phyloP scores from a whole-genome alignment of 1,140 invertebrate species.

The Plectus sambesii region DNA sequence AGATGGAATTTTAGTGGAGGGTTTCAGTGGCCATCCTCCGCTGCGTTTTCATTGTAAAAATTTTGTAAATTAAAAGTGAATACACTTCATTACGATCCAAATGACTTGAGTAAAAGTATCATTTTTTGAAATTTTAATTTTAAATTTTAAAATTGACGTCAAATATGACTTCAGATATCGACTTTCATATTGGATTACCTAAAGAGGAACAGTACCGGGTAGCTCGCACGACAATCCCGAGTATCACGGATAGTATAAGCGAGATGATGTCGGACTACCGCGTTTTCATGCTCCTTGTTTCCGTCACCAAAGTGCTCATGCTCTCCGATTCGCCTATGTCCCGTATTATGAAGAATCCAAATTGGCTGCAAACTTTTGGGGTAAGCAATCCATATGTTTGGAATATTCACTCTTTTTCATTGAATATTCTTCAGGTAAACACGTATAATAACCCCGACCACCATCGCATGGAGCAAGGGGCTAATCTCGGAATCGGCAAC shows the following conservation, averaged over 20 bases:
- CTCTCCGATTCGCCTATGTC: conserved; percentile 18
- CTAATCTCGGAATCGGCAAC: conserved; percentile 43
- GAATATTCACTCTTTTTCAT: conserved; percentile 8
- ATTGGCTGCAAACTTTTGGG: conserved; percentile 28
- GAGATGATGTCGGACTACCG: conserved; percentile 23
- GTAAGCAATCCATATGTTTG: background rate
- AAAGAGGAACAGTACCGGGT: conserved; percentile 25
- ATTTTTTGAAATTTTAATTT: too few relatives aligned
- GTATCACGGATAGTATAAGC: conserved; percentile 17
- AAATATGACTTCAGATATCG: conserved; percentile 15
- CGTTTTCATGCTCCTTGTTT: conserved; percentile 23
- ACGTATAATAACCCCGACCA: conserved; percentile 32
- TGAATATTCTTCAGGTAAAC: conserved; percentile 21
- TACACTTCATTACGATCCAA: too few relatives aligned
- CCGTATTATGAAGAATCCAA: conserved; percentile 24
- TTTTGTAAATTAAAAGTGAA: too few relatives aligned
- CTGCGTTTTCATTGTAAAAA: too few relatives aligned
- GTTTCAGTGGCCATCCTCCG: too few relatives aligned
- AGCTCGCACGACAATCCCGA: conserved; percentile 23
- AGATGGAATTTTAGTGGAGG: too few relatives aligned
- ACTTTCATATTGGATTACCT: conserved; percentile 32
- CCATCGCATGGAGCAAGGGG: conserved; percentile 30
- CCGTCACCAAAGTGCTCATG: conserved; percentile 17
- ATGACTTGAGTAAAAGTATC: too few relatives aligned
- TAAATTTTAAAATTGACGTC: background rate